These are phyloP conservation scores for Onychostruthus taczanowskii DNA, from an alignment of 2,113 vertebrate genomes.

Conservation along the genomic window DNA sequence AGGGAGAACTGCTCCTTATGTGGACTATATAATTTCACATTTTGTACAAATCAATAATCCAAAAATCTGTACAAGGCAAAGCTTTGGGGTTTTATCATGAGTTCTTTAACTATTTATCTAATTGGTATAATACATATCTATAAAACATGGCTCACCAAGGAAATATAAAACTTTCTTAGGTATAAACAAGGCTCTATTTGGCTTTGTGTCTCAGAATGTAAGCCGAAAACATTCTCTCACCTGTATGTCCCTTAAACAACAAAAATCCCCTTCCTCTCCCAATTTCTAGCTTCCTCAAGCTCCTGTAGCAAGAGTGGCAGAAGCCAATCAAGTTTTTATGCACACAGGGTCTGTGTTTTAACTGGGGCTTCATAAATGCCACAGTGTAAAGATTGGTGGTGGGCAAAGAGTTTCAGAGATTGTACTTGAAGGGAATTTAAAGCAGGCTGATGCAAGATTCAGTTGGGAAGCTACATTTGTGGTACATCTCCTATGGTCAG, in stretches of 20 bases:
- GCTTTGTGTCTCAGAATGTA: not conserved
- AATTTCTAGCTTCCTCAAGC: not conserved
- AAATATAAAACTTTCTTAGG: not conserved
- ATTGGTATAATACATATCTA: not conserved
- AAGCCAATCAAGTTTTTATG: not conserved
- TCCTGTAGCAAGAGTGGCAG: not conserved
- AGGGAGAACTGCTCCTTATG: not conserved
- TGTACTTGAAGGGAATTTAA: not conserved
- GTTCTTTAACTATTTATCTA: not conserved
- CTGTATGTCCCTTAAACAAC: not conserved
- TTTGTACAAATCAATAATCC: not conserved
- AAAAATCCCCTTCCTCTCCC: not conserved
- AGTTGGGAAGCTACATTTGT: not conserved
- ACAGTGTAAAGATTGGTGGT: fast-evolving
- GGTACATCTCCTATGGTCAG: not conserved
- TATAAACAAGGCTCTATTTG: not conserved
- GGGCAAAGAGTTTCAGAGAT: not conserved
- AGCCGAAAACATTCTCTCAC: not conserved
- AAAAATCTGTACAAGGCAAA: not conserved
- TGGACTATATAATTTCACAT: not conserved
- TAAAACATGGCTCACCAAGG: not conserved
- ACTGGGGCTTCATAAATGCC: not conserved
- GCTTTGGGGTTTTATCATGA: not conserved
- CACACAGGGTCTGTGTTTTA: not conserved
- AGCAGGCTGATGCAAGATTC: not conserved